Evolutionary conservation across 2,888 invertebrate genomes (phyloP).

Genomic region (Leucoma salicis): DNA sequence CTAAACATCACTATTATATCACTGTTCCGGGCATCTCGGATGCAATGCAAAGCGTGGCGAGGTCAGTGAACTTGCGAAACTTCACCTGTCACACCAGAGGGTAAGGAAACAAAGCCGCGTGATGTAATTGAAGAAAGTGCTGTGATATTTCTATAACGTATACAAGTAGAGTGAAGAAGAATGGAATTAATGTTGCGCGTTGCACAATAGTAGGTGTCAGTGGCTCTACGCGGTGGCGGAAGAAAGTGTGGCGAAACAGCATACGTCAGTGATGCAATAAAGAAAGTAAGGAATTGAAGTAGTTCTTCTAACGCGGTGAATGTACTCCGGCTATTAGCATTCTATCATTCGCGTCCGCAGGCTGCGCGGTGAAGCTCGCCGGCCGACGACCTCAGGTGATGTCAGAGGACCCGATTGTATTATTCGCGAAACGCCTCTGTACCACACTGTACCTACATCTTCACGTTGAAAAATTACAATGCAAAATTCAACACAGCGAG

Average conservation of each 20-base stretch:
- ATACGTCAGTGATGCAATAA: constrained; percentile 74
- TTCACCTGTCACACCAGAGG: constrained; percentile 64
- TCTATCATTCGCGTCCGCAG: constrained; percentile 68
- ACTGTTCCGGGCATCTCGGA: constrained; percentile 62
- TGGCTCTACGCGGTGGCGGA: constrained; percentile 49
- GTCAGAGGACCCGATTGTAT: constrained; percentile 54
- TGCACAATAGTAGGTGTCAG: constrained; percentile 58
- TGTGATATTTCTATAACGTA: constrained; percentile 43
- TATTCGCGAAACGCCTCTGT: constrained; percentile 46
- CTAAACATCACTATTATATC: constrained; percentile 69
- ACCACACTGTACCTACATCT: constrained; percentile 49
- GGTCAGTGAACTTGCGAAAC: constrained; percentile 79
- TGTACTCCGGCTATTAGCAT: constrained; percentile 73
- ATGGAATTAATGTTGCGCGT: constrained; percentile 34
- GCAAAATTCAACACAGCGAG: constrained; percentile 46
- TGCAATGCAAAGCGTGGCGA: constrained; percentile 50
- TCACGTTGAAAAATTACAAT: constrained; percentile 55
- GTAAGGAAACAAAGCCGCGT: constrained; percentile 49
- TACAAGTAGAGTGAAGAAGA: constrained; percentile 40
- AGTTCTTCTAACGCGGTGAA: constrained; percentile 80
- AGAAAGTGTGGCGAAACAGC: constrained; percentile 76
- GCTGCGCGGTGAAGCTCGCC: constrained; percentile 47
- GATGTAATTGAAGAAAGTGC: constrained; percentile 67
- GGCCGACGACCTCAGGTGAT: constrained; percentile 70
- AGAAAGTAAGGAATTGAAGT: constrained; percentile 81